Percentiles rank a stretch among this genome's conserved stretches.
Conservation (phyloP, 2,113 vertebrate genomes). For the Dasyprocta punctata region DNA sequence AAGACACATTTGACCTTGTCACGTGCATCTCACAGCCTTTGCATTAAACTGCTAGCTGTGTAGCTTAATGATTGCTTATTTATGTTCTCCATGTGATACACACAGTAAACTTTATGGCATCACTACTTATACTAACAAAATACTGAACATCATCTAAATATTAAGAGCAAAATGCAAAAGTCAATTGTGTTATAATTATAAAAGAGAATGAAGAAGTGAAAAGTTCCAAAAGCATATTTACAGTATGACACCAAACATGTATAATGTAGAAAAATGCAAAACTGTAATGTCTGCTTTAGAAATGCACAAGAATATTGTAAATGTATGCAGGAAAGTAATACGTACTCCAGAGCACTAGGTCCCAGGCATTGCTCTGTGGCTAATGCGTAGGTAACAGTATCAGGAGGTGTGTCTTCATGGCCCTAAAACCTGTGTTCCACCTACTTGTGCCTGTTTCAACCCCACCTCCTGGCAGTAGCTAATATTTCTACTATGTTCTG, state of each 20-base stretch:
- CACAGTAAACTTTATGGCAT: background rate
- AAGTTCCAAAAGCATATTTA: background rate
- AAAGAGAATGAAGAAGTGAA: background rate
- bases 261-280: background rate
- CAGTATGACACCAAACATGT: background rate
- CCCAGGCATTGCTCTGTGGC: background rate
- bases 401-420: background rate
- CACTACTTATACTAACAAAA: background rate
- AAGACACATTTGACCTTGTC: background rate
- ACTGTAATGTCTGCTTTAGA: background rate
- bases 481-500: background rate
- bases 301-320: background rate
- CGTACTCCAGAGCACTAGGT: background rate
- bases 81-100: too few species aligned
- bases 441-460: background rate
- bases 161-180: background rate
- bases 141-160: background rate
- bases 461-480: too few species aligned
- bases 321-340: background rate
- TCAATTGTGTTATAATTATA: background rate
- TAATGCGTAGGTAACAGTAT: background rate
- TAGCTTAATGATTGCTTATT: background rate
- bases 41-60: background rate
- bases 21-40: background rate
- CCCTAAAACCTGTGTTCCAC: background rate